Evolutionary conservation across 1,140 invertebrate genomes (phyloP), one percentile per base, ranked within the genome.

Genomic region (Drosophila simulans): DNA sequence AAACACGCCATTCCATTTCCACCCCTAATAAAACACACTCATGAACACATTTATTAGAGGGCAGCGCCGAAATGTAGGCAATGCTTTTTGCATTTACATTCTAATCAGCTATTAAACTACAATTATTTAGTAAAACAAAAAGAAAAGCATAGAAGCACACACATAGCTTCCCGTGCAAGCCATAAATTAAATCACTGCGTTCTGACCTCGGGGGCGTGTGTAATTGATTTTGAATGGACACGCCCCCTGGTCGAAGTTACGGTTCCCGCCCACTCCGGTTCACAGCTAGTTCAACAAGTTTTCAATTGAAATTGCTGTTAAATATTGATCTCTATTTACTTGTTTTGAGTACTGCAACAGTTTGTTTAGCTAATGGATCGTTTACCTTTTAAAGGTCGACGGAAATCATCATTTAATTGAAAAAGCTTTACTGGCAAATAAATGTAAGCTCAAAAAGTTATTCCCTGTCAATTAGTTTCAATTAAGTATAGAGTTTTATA

Each of bases 31-130:
- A 27, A 20, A 13, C 31, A 7, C 37, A 58, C 48, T 48, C 59
- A 58, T 35, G 22, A 54, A 54, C 37, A 40, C 51, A 39, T 45
- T 56, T 69, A 69, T 69, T 73, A 55, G 55, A 46, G 56, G 15
- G n/a, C 65, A 49, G 71, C 51, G 66, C 81, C 39, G 35, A 86
- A 81, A 77, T 52, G 81, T 73, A 74, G 68, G 59, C 74, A 64
- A 53, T 56, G 48, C 31, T 79, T 70, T 86, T 59, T 82, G 57
- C 62, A 43, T 22, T 58, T 60, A 39, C 74, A 59, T 83, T 74
- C 80, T 83, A 82, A 86, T 88, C 83, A 82, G 71, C 83, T 71
- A 88, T 88, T 86, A 88, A 86, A 79, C 75, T 66, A 52, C 65
- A 79, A 88, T 88, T 79, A 88, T 82, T 65, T 68, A 79, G 54